Conservation (phyloP, 1,140 invertebrate species). For the Agrypnia vestita region DNA sequence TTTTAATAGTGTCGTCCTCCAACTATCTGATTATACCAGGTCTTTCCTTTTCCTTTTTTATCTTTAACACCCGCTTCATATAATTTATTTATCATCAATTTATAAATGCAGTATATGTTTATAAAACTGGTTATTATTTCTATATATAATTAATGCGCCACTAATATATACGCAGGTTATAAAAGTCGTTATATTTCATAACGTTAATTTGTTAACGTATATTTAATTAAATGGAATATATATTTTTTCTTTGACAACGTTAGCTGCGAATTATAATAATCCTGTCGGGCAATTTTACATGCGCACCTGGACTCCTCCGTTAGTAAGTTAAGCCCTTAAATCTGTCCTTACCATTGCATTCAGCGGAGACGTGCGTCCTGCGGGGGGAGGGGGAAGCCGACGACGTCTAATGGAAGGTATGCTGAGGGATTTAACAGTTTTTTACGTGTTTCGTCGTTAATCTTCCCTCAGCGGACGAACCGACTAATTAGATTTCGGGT, state of each 20-base stretch:
- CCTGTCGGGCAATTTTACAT: not conserved
- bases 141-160: too few species aligned
- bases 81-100: too few species aligned
- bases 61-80: too few species aligned
- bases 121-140: too few species aligned
- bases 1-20: too few species aligned
- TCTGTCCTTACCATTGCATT: slow-evolving; percentile 8
- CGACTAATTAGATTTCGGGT: slow-evolving; percentile 11
- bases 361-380: not conserved
- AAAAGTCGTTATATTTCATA: too few species aligned
- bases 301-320: not conserved
- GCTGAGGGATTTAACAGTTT: slow-evolving; percentile 14
- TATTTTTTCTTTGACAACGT: not conserved
- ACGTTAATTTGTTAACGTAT: too few species aligned
- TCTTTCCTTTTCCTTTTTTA: too few species aligned
- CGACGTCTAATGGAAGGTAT: slow-evolving; percentile 7
- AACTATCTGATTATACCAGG: too few species aligned
- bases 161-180: too few species aligned
- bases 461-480: slow-evolving; percentile 1
- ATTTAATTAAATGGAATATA: too few species aligned
- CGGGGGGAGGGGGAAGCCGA: not conserved
- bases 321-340: slow-evolving; percentile 11
- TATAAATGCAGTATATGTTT: too few species aligned
- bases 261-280: not conserved
- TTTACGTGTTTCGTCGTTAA: slow-evolving; percentile 18